Evolutionary conservation across 1,140 invertebrate species (phyloP).

Genomic region (Drosophila bipectinata): DNA sequence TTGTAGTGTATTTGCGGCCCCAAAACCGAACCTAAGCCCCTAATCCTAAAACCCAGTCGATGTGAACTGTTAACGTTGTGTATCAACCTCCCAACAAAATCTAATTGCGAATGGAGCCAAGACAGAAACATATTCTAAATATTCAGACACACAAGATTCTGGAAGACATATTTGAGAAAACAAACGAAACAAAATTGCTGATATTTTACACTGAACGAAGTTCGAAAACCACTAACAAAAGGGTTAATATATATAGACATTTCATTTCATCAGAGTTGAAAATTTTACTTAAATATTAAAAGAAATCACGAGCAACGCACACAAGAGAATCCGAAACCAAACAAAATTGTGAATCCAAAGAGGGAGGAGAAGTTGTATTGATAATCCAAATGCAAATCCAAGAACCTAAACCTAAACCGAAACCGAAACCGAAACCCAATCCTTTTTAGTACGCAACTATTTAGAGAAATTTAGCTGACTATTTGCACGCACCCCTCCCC

Average conservation of each 20-base stretch:
- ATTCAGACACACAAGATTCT: constrained; percentile 29
- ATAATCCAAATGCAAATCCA: constrained; percentile 22
- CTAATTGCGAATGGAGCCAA: constrained; percentile 11
- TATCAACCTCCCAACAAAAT: constrained; percentile 19
- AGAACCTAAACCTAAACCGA: constrained; percentile 4
- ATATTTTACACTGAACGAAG: constrained; percentile 76
- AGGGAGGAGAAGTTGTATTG: constrained; percentile 20
- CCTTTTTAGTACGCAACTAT: constrained; percentile 63
- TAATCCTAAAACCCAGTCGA: constrained; percentile 22
- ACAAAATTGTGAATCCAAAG: constrained; percentile 24
- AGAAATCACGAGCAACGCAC: constrained; percentile 40
- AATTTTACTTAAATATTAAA: constrained; percentile 28
- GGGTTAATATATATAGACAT: constrained; percentile 17
- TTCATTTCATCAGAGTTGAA: constrained; percentile 33
- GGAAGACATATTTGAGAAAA: constrained; percentile 49
- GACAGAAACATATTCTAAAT: constrained; percentile 60
- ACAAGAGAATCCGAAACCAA: constrained; percentile 17
- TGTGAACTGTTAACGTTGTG: constrained; percentile 62
- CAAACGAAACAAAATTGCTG: constrained; percentile 68
- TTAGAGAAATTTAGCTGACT: constrained; percentile 76
- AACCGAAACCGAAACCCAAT: constrained; percentile 16
- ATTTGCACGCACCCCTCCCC: constrained; percentile 62
- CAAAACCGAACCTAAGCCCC: background rate
- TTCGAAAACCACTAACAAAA: constrained; percentile 43
- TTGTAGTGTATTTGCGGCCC: constrained; percentile 59